phyloP scores from a whole-genome alignment of 2,113 vertebrate species.

The Laterallus jamaicensis region DNA sequence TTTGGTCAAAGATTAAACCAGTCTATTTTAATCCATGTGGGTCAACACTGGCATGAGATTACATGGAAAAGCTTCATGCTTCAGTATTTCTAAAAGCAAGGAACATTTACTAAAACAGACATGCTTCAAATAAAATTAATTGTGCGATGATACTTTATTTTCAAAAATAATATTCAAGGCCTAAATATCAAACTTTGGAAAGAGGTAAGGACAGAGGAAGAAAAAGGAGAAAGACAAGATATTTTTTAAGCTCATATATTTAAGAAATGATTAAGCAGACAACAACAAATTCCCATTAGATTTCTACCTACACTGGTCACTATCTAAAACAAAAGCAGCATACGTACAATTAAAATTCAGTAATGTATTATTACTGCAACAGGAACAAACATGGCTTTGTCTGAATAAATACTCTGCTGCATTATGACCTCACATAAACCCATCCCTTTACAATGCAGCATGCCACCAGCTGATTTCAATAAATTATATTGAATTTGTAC shows the following conservation, averaged over 20 bases:
- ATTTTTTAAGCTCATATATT: neutral
- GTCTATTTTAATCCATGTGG: slow-evolving; percentile 83
- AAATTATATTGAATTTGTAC: neutral
- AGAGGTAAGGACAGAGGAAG: neutral
- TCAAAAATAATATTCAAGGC: slow-evolving; percentile 11
- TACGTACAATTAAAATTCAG: neutral
- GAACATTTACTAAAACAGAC: slow-evolving; percentile 47
- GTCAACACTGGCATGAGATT: slow-evolving; percentile 82
- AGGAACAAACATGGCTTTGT: neutral
- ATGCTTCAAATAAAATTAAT: slow-evolving; percentile 29
- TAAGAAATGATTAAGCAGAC: neutral
- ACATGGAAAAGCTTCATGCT: slow-evolving; percentile 75
- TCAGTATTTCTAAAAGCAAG: slow-evolving; percentile 60
- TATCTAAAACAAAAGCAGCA: neutral
- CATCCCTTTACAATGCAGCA: neutral
- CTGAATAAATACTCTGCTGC: neutral
- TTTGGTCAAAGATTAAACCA: slow-evolving; percentile 87
- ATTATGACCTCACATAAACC: neutral
- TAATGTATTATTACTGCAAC: neutral
- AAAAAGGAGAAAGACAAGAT: neutral
- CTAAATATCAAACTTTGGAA: neutral
- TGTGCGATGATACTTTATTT: neutral
- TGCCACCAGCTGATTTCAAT: neutral
- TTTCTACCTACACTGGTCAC: neutral
- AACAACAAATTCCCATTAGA: neutral